Base-by-base conservation (phyloP, 2,113 vertebrate genomes). In the Speoplatyrhinus poulsoni region DNA sequence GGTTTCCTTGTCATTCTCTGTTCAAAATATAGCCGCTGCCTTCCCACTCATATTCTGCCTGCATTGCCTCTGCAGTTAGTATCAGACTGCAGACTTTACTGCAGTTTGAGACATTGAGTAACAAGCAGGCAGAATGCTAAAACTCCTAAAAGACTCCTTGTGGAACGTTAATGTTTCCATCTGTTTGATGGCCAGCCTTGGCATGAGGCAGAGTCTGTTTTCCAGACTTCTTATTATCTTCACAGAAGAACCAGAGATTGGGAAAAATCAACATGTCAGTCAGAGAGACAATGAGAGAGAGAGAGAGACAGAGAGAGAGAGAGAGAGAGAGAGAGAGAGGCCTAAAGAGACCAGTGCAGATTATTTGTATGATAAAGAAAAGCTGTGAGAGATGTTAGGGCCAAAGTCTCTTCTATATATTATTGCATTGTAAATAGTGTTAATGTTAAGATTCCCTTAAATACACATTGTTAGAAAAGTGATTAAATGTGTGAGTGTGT, bases 101-200 rank as follows among this genome's bases (percentile, higher is more conserved):
- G 7, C 36, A 41, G 36, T 41, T 6, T 41, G 36, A 61, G 7
- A 16, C 52, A n/a, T 54, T 15, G n/a, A 54, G 4, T n/a, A 54
- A 15, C 13, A 41, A 15, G 52, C 13, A 9, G 6, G 12, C 17
- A n/a, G 41, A 81, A 79, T 82, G 63, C 68, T 74, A 79, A 75
- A 15, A 68, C 6, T 52, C 32, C 68, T 74, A 79, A 75, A 15
- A 68, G 8, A 55, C 32, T 75, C 55, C 66, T 70, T 64, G 48
- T 76, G 50, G 64, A 87, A 81, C 74, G 76, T 83, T 70, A 67
- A 83, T 73, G 6, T 79, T 82, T 66, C 49, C 5, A 70, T 71
- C 64, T 70, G 59, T 71, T 47, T 67, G 68, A 82, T 58, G 72
- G 67, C 64, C 74, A 68, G 64, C 26, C 9, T 77, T 36, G 33